Conservation (phyloP, 2,888 invertebrate species). For the Drosophila nigritarsus region DNA sequence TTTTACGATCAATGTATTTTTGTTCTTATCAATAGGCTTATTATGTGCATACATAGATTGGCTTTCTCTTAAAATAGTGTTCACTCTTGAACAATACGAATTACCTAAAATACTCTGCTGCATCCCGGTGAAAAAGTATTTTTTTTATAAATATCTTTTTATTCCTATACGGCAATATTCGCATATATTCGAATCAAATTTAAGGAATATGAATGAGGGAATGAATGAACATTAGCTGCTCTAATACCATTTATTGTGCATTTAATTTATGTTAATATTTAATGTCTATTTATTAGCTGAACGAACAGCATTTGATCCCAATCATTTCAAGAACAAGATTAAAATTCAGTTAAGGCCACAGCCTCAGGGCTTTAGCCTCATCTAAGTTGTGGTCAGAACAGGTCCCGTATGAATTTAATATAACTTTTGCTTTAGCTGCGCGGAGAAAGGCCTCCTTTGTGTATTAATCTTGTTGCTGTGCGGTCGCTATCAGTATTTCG, state of each 20-base stretch:
- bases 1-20: not conserved
- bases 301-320: not conserved
- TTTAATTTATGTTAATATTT: not conserved
- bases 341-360: not conserved
- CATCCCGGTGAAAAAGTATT: not conserved
- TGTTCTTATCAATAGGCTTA: not conserved
- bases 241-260: not conserved
- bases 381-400: not conserved
- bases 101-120: not conserved
- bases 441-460: conserved; percentile 1
- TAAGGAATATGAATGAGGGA: no score
- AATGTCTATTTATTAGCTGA: not conserved
- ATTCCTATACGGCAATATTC: not conserved
- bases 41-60: not conserved
- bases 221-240: not conserved
- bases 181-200: not conserved
- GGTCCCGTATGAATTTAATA: conserved; percentile 12
- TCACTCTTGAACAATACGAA: not conserved
- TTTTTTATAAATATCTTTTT: not conserved
- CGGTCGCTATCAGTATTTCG: not conserved
- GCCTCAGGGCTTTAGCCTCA: not conserved
- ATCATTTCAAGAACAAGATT: not conserved
- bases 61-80: not conserved
- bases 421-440: conserved; percentile 9
- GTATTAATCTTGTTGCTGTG: not conserved